Conservation (phyloP, 2,113 vertebrate species). For the Ranitomeya imitator region DNA sequence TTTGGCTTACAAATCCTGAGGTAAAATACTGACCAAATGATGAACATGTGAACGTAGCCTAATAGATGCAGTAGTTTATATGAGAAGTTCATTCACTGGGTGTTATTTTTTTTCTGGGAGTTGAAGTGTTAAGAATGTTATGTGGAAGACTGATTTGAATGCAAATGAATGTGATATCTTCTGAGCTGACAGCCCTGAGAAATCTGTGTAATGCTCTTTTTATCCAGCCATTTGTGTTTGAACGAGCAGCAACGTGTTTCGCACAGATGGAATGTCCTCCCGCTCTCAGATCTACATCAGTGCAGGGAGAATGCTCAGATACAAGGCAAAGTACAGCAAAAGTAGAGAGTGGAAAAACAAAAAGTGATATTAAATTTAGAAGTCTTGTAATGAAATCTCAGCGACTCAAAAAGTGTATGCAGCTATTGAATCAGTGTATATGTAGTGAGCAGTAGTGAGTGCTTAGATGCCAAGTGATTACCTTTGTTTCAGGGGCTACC, state of each 20-base stretch:
- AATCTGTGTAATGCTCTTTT: slow-evolving; percentile 48
- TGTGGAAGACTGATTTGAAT: slow-evolving; percentile 15
- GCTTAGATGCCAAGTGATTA: neutral
- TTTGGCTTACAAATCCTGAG: too few species aligned
- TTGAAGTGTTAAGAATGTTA: slow-evolving; percentile 19
- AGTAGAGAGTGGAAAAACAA: slow-evolving; percentile 1
- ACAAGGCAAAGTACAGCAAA: neutral
- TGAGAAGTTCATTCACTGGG: neutral
- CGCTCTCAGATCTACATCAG: slow-evolving; percentile 31
- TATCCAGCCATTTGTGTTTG: slow-evolving; percentile 25
- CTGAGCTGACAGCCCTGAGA: slow-evolving; percentile 14
- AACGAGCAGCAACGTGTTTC: slow-evolving; percentile 52
- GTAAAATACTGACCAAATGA: too few species aligned
- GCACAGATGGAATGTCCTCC: slow-evolving; percentile 50
- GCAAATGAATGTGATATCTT: slow-evolving; percentile 18
- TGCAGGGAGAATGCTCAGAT: slow-evolving; percentile 21
- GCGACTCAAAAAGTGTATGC: neutral
- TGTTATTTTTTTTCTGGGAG: neutral
- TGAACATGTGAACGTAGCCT: too few species aligned
- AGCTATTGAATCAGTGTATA: neutral
- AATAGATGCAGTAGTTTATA: too few species aligned
- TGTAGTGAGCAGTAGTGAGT: neutral
- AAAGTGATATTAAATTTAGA: neutral
- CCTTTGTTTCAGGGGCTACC: neutral
- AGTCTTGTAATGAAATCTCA: neutral